Evolutionary conservation across 1,140 invertebrate genomes (phyloP).

Genomic region (Berghia stephanieae): DNA sequence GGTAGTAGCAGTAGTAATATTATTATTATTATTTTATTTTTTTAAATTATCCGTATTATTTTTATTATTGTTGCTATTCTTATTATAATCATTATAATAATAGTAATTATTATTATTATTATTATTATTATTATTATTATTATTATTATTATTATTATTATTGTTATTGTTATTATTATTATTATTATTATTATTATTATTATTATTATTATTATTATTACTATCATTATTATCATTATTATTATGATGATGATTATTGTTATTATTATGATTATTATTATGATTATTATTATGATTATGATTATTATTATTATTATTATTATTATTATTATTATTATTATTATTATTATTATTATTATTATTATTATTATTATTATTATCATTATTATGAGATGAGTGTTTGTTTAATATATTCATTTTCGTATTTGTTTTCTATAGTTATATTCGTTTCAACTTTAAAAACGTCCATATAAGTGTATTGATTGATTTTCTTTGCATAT

Average conservation of each 20-base stretch:
- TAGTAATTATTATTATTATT: background rate
- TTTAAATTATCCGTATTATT: no score
- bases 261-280: no score
- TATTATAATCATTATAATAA: background rate
- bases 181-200: slow-evolving; percentile 4
- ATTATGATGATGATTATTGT: no score
- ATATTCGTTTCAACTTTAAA: no score
- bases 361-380: background rate
- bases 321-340: background rate
- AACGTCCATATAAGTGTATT: no score
- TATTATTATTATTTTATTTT: no score
- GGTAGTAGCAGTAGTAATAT: no score
- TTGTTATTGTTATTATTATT: slow-evolving; percentile 4
- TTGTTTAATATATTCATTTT: no score
- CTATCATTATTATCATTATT: background rate
- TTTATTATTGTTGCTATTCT: slow-evolving; percentile 10
- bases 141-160: slow-evolving; percentile 4
- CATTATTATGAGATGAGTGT: background rate
- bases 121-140: no score
- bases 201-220: slow-evolving; percentile 4
- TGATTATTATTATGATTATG: no score
- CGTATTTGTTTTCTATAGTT: no score
- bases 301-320: no score
- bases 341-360: background rate
- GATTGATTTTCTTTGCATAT: background rate